Evolutionary conservation across 2,888 invertebrate genomes (phyloP).

Genomic region (Leucophenga montana): DNA sequence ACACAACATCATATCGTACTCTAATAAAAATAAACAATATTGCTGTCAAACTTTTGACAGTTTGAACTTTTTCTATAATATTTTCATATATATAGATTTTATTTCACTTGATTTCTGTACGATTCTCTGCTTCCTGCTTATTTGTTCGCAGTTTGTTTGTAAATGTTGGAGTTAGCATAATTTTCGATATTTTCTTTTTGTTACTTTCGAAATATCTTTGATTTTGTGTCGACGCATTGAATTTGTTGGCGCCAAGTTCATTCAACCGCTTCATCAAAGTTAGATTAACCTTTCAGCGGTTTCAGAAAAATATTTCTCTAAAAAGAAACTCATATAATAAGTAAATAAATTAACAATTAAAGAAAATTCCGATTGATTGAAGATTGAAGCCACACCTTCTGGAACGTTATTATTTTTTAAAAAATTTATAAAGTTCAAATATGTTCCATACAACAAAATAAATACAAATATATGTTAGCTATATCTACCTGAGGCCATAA

Average conservation of each 20-base stretch:
- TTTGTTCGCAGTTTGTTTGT: not conserved
- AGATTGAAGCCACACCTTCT: too few relatives aligned
- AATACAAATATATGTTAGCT: too few relatives aligned
- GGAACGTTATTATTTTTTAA: too few relatives aligned
- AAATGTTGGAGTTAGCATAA: not conserved
- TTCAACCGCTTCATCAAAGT: not conserved
- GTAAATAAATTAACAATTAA: too few relatives aligned
- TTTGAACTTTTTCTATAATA: slow-evolving; percentile 50
- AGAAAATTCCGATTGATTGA: too few relatives aligned
- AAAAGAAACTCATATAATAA: too few relatives aligned
- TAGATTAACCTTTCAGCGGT: not conserved
- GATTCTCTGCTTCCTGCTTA: not conserved
- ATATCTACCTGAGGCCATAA: too few relatives aligned
- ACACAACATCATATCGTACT: not conserved
- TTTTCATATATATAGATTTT: slow-evolving; percentile 7
- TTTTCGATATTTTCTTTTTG: not conserved
- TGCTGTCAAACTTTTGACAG: slow-evolving; percentile 46
- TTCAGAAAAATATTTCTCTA: too few relatives aligned
- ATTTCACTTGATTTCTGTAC: slow-evolving; percentile 5
- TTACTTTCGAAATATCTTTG: not conserved
- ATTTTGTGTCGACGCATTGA: not conserved
- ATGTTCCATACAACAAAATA: too few relatives aligned
- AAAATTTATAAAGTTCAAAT: too few relatives aligned
- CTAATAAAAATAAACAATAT: slow-evolving; percentile 55
- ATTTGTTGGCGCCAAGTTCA: not conserved